Evolutionary conservation across 2,888 invertebrate species (phyloP).

Genomic region (Standfussiana lucernea): DNA sequence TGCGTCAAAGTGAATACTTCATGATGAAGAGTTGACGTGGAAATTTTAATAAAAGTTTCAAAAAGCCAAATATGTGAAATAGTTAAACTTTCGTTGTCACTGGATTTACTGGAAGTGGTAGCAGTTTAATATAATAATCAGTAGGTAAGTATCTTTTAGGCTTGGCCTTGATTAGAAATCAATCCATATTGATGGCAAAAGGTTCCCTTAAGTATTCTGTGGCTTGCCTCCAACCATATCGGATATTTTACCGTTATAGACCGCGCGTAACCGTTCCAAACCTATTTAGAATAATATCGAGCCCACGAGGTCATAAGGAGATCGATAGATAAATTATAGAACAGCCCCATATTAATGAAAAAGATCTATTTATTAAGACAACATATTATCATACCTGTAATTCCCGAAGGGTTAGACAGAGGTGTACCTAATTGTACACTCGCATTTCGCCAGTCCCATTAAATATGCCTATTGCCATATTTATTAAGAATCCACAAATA

Average conservation of each 20-base stretch:
- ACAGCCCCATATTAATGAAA: background rate
- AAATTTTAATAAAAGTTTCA: background rate
- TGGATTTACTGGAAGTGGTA: background rate
- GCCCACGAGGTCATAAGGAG: constrained; percentile 13
- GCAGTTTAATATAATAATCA: background rate
- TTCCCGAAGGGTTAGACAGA: too few species aligned
- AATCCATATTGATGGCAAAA: constrained; percentile 13
- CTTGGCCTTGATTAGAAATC: constrained; percentile 15
- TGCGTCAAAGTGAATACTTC: background rate
- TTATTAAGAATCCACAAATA: constrained; percentile 4
- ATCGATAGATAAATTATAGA: background rate
- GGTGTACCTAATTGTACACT: background rate
- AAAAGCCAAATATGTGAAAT: background rate
- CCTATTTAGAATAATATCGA: constrained; percentile 29
- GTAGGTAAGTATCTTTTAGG: background rate
- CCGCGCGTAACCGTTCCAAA: constrained; percentile 34
- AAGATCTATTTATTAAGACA: background rate
- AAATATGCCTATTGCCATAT: background rate
- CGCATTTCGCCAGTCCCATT: background rate
- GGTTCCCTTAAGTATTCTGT: constrained; percentile 15
- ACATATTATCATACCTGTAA: background rate
- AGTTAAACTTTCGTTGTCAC: background rate
- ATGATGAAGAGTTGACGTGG: background rate
- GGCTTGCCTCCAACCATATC: constrained; percentile 33
- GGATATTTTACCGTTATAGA: constrained; percentile 42